Evolutionary conservation across 2,113 vertebrate genomes (phyloP).

Genomic region (Toxostoma redivivum): DNA sequence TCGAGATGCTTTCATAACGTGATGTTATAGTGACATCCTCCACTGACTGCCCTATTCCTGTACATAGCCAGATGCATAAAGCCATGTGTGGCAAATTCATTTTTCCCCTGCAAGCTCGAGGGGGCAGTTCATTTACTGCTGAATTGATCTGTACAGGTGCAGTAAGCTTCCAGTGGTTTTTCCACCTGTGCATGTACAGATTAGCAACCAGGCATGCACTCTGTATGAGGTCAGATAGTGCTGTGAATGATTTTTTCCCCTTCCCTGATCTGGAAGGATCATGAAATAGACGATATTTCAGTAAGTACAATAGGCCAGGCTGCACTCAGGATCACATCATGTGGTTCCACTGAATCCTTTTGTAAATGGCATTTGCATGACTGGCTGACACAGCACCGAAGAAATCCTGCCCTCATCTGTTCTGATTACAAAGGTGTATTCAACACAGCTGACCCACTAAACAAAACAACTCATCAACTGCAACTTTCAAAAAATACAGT

Average conservation of each 20-base stretch:
- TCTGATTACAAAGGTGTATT: not conserved
- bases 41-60: not conserved
- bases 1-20: not conserved
- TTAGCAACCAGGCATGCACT: not conserved
- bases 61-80: not conserved
- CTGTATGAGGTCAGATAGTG: not conserved
- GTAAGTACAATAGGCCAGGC: not conserved
- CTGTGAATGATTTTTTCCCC: not conserved
- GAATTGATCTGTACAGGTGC: not conserved
- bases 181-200: not conserved
- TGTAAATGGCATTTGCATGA: not conserved
- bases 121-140: not conserved
- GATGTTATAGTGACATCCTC: not conserved
- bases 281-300: not conserved
- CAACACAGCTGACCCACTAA: not conserved
- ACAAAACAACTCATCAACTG: not conserved
- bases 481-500: not conserved
- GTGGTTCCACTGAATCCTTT: not conserved
- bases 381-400: not conserved
- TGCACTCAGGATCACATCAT: not conserved
- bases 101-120: not conserved
- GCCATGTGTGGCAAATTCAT: not conserved
- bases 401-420: not conserved
- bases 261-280: not conserved
- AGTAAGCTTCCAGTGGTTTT: not conserved